Conservation (phyloP, 2,888 invertebrate species). For the Caenorhabditis doughertyi region DNA sequence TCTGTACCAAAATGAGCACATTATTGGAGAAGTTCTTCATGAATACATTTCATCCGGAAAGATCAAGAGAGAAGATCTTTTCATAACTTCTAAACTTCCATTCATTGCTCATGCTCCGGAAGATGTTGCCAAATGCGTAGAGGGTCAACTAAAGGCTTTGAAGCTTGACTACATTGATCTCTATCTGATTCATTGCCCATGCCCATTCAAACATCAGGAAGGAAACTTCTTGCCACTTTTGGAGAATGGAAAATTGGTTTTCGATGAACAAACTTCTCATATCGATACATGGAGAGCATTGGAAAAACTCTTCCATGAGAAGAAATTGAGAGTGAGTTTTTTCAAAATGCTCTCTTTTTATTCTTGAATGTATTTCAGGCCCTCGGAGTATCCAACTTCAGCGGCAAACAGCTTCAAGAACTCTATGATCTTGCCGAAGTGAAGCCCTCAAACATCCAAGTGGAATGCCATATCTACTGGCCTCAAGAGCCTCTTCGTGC, state of each 20-base stretch:
- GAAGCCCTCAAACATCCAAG: slow-evolving; percentile 80
- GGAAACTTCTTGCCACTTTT: slow-evolving; percentile 58
- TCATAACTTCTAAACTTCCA: slow-evolving; percentile 78
- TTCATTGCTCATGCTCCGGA: slow-evolving; percentile 72
- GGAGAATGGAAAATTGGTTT: slow-evolving; percentile 58
- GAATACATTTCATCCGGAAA: slow-evolving; percentile 86
- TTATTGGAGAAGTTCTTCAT: slow-evolving; percentile 87
- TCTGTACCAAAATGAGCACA: slow-evolving; percentile 88
- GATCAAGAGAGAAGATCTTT: slow-evolving; percentile 84
- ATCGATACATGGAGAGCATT: slow-evolving; percentile 77
- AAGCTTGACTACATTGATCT: slow-evolving; percentile 75
- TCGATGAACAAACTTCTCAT: slow-evolving; percentile 61
- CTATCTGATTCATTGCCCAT: slow-evolving; percentile 76
- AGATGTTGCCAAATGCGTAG: slow-evolving; percentile 67
- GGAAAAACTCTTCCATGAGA: slow-evolving; percentile 73
- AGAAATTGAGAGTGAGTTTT: slow-evolving; percentile 68
- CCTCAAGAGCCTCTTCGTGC: slow-evolving; percentile 87
- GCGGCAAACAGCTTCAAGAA: slow-evolving; percentile 75
- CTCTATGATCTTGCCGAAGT: slow-evolving; percentile 78
- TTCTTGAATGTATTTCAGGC: slow-evolving; percentile 62
- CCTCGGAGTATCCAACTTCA: slow-evolving; percentile 80
- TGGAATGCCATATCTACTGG: slow-evolving; percentile 90
- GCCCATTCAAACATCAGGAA: slow-evolving; percentile 65
- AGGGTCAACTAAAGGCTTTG: slow-evolving; percentile 73
- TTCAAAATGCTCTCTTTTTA: neutral